Conservation (phyloP, 2,888 invertebrate genomes). For the Nysson spinosus region DNA sequence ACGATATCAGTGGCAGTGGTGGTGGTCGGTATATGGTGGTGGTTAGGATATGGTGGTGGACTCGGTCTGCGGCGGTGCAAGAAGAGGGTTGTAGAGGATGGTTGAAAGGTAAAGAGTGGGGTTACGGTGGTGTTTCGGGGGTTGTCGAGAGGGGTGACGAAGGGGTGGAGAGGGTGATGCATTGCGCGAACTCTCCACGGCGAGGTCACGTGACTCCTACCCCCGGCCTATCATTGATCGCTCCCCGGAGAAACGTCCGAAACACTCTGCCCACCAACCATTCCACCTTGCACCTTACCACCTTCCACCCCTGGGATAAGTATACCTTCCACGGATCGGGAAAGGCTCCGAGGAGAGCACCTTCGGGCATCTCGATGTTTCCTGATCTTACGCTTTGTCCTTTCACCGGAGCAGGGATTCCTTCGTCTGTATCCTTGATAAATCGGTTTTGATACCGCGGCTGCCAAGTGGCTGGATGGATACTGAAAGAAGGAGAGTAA, state of each 20-base stretch:
- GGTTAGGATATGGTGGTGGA: conserved; percentile 45
- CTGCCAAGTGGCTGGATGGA: too few species aligned
- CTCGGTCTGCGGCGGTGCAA: conserved; percentile 43
- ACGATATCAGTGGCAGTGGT: background rate
- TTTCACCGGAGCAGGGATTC: too few species aligned
- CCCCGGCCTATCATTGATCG: conserved; percentile 76
- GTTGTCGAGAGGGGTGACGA: too few species aligned
- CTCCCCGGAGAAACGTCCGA: conserved; percentile 75
- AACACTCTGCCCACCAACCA: conserved; percentile 66
- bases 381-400: conserved; percentile 41
- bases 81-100: conserved; percentile 47
- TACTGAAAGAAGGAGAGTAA: too few species aligned
- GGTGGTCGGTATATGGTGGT: conserved; percentile 9
- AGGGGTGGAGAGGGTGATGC: conserved; percentile 74
- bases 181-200: conserved; percentile 76
- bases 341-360: conserved; percentile 22
- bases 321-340: conserved; percentile 38
- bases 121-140: conserved; percentile 60
- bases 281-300: conserved; percentile 63
- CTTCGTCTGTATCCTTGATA: too few species aligned
- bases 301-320: conserved; percentile 52
- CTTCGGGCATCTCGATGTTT: conserved; percentile 23
- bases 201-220: conserved; percentile 75
- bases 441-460: too few species aligned
- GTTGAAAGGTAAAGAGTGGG: conserved; percentile 35